phyloP scores from a whole-genome alignment of 2,113 vertebrate species.

The Rutilus rutilus region DNA sequence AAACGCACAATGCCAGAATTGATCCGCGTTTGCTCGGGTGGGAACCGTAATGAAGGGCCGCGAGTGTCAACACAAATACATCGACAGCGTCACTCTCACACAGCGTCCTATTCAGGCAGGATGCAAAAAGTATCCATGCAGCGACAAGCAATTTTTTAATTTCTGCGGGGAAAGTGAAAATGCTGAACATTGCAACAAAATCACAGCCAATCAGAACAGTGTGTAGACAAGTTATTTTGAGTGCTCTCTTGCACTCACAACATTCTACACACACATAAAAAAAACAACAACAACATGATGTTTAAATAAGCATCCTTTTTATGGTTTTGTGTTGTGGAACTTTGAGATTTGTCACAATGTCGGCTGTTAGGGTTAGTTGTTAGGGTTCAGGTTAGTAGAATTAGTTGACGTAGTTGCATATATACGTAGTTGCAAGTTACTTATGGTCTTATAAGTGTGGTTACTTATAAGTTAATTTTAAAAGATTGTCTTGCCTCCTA shows the following conservation, averaged over 20 bases:
- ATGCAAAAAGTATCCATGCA: not conserved
- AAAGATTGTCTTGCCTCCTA: too few relatives aligned
- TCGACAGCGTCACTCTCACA: not conserved
- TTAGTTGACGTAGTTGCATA: too few relatives aligned
- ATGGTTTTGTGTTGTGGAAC: not conserved
- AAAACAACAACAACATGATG: too few relatives aligned
- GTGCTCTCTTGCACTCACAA: not conserved
- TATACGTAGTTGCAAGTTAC: too few relatives aligned
- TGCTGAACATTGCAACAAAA: not conserved
- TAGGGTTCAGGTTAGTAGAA: too few relatives aligned
- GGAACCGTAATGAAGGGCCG: constrained; percentile 19
- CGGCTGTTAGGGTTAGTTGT: too few relatives aligned
- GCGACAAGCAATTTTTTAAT: not conserved
- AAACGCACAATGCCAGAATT: constrained; percentile 36
- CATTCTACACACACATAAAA: not conserved
- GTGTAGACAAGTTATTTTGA: not conserved
- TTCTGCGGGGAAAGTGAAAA: not conserved
- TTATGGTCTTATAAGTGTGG: too few relatives aligned
- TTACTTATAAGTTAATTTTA: too few relatives aligned
- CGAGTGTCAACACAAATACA: not conserved
- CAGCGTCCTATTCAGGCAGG: not conserved
- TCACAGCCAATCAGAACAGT: not conserved
- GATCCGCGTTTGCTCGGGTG: constrained; percentile 22
- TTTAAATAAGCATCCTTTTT: not conserved
- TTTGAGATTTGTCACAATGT: not conserved